Evolutionary conservation across 2,797 vertebrate genomes (phyloP).

Genomic region (Lophura swinhoii): DNA sequence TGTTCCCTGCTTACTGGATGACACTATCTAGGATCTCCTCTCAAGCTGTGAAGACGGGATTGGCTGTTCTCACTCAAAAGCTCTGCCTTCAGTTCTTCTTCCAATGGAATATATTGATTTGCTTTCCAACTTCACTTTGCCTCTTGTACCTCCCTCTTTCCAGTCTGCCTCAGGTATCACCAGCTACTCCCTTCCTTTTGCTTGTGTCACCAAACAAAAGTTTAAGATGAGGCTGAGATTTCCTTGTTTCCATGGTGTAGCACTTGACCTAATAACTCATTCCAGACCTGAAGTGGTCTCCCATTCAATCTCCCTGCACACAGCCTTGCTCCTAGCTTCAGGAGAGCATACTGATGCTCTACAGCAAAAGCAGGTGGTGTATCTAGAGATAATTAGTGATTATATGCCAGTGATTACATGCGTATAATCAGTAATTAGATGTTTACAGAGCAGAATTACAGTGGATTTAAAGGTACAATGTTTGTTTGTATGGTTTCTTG

Average conservation of each 20-base stretch:
- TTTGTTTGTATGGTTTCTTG: not conserved
- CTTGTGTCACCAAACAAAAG: not conserved
- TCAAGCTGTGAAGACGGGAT: not conserved
- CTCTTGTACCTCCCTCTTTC: not conserved
- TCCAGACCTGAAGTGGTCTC: not conserved
- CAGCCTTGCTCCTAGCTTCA: not conserved
- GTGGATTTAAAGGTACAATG: not conserved
- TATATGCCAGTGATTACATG: slow-evolving; percentile 15
- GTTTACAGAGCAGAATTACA: slow-evolving; percentile 6
- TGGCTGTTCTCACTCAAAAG: not conserved
- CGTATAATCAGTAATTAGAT: slow-evolving; percentile 9
- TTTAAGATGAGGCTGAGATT: not conserved
- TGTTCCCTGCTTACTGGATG: not conserved
- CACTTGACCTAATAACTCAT: not conserved
- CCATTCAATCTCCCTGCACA: not conserved
- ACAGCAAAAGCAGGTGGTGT: not conserved
- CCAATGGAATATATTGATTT: not conserved
- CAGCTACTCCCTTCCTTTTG: not conserved
- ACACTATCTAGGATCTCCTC: not conserved
- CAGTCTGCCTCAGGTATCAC: not conserved
- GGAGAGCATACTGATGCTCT: not conserved
- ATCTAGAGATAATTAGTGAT: slow-evolving; percentile 40
- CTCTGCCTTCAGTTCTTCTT: not conserved
- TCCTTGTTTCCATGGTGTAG: not conserved
- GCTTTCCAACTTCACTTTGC: not conserved